Conservation (phyloP, 1,140 invertebrate species). For the Leptoteleia sp. region DNA sequence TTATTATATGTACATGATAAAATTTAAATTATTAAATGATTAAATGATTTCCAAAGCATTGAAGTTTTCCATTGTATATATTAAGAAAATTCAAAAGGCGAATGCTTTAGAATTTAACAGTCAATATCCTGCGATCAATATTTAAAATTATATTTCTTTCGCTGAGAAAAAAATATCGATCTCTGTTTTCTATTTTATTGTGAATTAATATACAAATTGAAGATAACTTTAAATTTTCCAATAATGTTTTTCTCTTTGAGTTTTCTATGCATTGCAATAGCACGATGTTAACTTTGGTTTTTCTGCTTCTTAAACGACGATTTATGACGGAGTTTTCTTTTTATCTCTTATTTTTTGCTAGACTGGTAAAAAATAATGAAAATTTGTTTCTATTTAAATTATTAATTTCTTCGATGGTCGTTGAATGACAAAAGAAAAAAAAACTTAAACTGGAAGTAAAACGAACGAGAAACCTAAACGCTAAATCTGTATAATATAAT, state of each 20-base stretch:
- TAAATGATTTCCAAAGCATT: not conserved
- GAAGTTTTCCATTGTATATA: no score
- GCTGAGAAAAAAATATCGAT: not conserved
- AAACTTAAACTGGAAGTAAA: slow-evolving; percentile 54
- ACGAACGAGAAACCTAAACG: slow-evolving; percentile 71
- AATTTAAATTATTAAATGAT: no score
- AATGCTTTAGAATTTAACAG: not conserved
- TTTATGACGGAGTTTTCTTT: slow-evolving; percentile 52
- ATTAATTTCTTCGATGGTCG: slow-evolving; percentile 25
- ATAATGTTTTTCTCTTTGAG: slow-evolving; percentile 24
- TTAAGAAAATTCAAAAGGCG: not conserved
- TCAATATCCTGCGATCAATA: not conserved
- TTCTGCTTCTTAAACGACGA: slow-evolving; percentile 50
- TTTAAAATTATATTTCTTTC: not conserved
- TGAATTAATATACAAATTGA: not conserved
- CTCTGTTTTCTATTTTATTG: not conserved
- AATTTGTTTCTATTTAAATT: slow-evolving; percentile 29
- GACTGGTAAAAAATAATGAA: slow-evolving; percentile 55
- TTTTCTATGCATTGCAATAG: slow-evolving; percentile 56
- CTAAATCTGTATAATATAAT: slow-evolving; percentile 81
- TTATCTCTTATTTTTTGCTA: slow-evolving; percentile 32
- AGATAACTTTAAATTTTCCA: no score
- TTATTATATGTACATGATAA: not conserved
- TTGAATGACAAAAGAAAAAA: slow-evolving; percentile 53
- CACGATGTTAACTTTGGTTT: slow-evolving; percentile 60